These are phyloP conservation scores for Paratilapia polleni DNA, from an alignment of 2,113 vertebrate genomes.

Conservation along the genomic window DNA sequence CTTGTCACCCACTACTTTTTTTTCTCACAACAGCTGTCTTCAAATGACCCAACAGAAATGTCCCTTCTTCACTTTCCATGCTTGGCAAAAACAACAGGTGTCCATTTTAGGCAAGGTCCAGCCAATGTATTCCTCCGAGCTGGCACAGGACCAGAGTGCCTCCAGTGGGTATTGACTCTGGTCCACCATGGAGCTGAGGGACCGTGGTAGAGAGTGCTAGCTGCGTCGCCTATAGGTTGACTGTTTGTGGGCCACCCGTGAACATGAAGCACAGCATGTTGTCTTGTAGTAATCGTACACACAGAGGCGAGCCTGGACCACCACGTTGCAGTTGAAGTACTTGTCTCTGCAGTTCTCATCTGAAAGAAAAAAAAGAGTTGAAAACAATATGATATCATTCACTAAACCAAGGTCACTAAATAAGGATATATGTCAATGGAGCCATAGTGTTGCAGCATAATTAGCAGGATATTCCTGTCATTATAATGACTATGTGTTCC, in stretches of 20 bases:
- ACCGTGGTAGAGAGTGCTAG: constrained; percentile 75
- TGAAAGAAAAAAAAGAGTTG: constrained; percentile 63
- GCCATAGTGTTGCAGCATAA: neutral
- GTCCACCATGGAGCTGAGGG: constrained; percentile 20
- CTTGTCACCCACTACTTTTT: constrained; percentile 16
- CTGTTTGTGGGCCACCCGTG: constrained; percentile 82
- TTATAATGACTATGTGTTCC: neutral
- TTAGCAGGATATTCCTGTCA: neutral
- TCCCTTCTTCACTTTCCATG: constrained; percentile 42
- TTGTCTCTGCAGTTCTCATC: constrained; percentile 95
- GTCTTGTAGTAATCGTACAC: constrained; percentile 95
- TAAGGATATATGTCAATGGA: neutral
- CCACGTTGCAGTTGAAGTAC: constrained; percentile 97
- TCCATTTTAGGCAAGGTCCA: constrained; percentile 34
- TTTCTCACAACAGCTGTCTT: constrained; percentile 18
- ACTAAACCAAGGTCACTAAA: neutral
- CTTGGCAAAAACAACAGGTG: constrained; percentile 29
- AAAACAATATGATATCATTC: neutral
- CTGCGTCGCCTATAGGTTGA: constrained; percentile 79
- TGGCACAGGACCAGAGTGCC: constrained; percentile 20
- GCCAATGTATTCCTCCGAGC: constrained; percentile 2
- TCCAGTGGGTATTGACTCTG: constrained; percentile 15
- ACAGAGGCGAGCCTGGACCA: constrained; percentile 95
- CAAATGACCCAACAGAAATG: constrained; percentile 30
- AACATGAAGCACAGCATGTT: constrained; percentile 91